Conservation (phyloP, 2,113 vertebrate species). For the Procavia capensis region DNA sequence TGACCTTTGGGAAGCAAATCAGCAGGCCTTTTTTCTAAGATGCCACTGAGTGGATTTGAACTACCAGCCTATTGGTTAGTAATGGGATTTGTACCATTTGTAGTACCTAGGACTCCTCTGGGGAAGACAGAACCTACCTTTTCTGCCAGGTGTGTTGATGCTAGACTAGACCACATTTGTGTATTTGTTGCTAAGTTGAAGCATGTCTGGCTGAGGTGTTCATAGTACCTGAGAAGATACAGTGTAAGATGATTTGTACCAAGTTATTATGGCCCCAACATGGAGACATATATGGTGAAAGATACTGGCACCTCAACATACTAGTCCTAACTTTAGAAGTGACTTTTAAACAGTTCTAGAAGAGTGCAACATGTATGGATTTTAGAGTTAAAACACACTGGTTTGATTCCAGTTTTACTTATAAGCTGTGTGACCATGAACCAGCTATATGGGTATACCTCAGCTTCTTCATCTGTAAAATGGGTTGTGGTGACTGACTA, state of each 20-base stretch:
- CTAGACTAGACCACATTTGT: too few species aligned
- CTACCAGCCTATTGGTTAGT: not conserved
- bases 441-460: not conserved
- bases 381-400: not conserved
- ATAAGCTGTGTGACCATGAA: not conserved
- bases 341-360: not conserved
- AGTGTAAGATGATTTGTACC: not conserved
- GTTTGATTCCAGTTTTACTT: not conserved
- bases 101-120: not conserved
- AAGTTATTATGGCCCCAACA: not conserved
- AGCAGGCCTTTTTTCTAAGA: not conserved
- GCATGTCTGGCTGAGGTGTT: accelerated
- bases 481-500: not conserved
- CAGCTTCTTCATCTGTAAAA: not conserved
- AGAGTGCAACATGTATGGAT: not conserved
- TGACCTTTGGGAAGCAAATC: not conserved
- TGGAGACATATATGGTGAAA: not conserved
- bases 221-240: accelerated
- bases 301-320: not conserved
- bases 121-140: not conserved
- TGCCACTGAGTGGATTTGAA: not conserved
- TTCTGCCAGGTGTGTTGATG: too few species aligned
- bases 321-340: not conserved
- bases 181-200: not conserved
- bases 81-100: not conserved